These are phyloP conservation scores for Caenorhabditis sinica DNA, from an alignment of 2,888 invertebrate genomes.

Conservation along the genomic window DNA sequence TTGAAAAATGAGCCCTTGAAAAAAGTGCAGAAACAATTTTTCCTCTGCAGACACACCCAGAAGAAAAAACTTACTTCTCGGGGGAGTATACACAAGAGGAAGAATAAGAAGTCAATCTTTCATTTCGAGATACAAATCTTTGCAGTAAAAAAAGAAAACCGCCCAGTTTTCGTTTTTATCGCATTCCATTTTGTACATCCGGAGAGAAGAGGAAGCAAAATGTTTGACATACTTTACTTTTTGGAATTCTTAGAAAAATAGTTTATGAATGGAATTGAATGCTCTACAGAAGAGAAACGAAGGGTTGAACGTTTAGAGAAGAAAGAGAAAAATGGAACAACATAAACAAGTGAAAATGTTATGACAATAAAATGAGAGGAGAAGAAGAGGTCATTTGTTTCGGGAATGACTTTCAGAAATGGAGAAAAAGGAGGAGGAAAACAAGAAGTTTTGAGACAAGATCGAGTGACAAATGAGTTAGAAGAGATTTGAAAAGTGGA, in stretches of 20 bases:
- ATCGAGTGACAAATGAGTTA: conserved; percentile 26
- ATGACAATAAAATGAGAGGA: conserved; percentile 9
- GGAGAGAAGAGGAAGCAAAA: background rate
- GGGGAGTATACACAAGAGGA: conserved; percentile 19
- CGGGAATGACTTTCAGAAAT: background rate
- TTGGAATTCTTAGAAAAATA: background rate
- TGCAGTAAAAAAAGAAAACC: conserved; percentile 2
- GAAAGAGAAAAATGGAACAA: background rate
- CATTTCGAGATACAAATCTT: conserved; percentile 48
- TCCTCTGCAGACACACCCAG: background rate
- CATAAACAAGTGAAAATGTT: conserved; percentile 5
- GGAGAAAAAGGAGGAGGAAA: background rate
- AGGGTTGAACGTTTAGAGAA: background rate
- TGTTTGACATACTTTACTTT: conserved; percentile 19
- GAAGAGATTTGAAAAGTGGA: background rate
- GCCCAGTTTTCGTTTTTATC: conserved; percentile 29
- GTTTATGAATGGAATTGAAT: conserved; percentile 4
- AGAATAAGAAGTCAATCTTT: conserved; percentile 32
- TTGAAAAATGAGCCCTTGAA: background rate
- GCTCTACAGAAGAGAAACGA: background rate
- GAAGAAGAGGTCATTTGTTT: conserved; percentile 3
- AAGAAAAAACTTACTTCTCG: background rate
- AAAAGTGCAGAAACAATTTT: conserved; percentile 20
- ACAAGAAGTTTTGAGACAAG: background rate
- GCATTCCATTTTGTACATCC: conserved; percentile 1